A percentile compares a stretch with the other conserved stretches of the same genome.
Conservation (phyloP, 2,113 vertebrate genomes). For the Hippocampus zosterae region DNA sequence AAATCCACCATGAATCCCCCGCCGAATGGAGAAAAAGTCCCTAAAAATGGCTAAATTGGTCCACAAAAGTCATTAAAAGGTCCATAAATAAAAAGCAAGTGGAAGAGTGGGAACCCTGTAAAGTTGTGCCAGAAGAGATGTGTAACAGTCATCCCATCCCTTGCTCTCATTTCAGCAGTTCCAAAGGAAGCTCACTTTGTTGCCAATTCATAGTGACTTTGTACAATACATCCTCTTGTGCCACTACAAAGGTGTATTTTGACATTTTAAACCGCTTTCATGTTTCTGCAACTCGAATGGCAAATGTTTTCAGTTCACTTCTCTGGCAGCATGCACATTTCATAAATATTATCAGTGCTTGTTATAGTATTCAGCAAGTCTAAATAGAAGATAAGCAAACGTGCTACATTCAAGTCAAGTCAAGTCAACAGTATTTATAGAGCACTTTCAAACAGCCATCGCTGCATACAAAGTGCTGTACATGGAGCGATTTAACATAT, state of each 20-base stretch:
- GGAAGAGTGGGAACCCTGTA: too few relatives aligned
- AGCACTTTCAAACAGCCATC: too few relatives aligned
- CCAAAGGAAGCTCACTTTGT: slow-evolving; percentile 18
- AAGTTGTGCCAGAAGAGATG: slow-evolving; percentile 36
- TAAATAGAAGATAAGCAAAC: neutral
- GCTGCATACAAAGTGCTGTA: too few relatives aligned
- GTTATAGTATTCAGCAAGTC: neutral
- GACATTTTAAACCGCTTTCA: neutral
- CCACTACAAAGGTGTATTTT: neutral
- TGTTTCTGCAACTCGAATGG: neutral
- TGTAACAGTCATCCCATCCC: slow-evolving; percentile 22
- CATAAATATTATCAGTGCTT: neutral
- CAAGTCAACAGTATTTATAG: too few relatives aligned
- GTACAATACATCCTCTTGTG: neutral
- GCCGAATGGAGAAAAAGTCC: too few relatives aligned
- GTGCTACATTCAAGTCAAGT: neutral
- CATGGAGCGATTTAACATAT: too few relatives aligned
- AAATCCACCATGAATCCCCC: too few relatives aligned
- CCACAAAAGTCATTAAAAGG: too few relatives aligned
- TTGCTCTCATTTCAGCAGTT: slow-evolving; percentile 10
- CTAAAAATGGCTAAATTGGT: too few relatives aligned
- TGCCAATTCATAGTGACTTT: slow-evolving; percentile 17
- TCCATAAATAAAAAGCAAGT: too few relatives aligned
- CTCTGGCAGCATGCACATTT: neutral
- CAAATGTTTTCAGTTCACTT: neutral